Conservation (phyloP, 2,113 vertebrate genomes). For the Athene cunicularia region DNA sequence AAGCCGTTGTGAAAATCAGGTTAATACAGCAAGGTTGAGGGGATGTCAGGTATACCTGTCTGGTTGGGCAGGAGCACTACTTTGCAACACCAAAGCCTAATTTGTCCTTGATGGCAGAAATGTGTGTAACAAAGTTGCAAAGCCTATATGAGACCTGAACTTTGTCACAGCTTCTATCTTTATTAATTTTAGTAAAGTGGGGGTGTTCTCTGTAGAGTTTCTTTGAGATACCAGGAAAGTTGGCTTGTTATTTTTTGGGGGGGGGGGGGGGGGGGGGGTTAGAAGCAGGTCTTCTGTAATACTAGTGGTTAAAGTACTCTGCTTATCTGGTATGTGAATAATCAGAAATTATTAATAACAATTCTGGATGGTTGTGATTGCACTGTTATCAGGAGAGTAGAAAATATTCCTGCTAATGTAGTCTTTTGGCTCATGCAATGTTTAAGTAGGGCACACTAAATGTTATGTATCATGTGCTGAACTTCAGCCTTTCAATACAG, state of each 20-base stretch:
- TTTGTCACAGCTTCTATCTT: background rate
- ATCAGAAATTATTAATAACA: slow-evolving; percentile 5
- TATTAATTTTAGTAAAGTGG: background rate
- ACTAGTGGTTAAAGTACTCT: background rate
- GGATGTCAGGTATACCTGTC: background rate
- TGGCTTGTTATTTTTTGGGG: background rate
- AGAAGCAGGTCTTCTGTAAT: background rate
- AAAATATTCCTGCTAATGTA: background rate
- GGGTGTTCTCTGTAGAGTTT: background rate
- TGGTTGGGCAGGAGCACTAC: background rate
- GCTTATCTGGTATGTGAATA: background rate
- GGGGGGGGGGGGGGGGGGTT: rapidly evolving
- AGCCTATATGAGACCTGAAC: background rate
- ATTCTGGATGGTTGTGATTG: background rate
- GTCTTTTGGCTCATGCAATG: background rate
- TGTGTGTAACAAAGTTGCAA: background rate
- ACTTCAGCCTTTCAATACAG: background rate
- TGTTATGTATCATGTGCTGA: background rate
- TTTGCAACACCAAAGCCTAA: no score
- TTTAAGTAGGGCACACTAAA: background rate
- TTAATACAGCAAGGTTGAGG: background rate
- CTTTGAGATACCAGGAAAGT: background rate
- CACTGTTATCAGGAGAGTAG: background rate
- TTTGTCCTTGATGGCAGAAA: background rate
- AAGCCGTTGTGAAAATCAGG: background rate